Evolutionary conservation across 2,888 invertebrate genomes (phyloP).

Genomic region (Euproctis similis): DNA sequence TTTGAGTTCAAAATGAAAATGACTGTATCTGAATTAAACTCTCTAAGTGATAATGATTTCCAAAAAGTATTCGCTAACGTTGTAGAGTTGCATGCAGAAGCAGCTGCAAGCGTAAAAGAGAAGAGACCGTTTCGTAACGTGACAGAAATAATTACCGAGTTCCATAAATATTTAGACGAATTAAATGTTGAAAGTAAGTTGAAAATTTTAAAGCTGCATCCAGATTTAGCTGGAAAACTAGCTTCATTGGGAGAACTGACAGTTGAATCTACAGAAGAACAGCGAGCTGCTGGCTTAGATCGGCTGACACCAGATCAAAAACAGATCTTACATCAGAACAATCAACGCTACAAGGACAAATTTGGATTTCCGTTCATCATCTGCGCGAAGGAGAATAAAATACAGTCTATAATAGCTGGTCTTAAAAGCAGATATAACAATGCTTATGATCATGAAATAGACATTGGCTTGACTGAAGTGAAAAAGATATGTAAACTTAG

Average conservation of each 20-base stretch:
- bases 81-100: constrained; percentile 76
- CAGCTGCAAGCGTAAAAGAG: constrained; percentile 61
- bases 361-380: constrained; percentile 83
- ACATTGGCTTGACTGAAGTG: constrained; percentile 77
- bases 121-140: constrained; percentile 70
- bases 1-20: constrained; percentile 10
- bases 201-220: constrained; percentile 75
- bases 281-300: constrained; percentile 72
- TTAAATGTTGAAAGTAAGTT: constrained; percentile 68
- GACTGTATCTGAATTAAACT: constrained; percentile 61
- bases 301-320: constrained; percentile 71
- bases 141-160: constrained; percentile 64
- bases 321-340: constrained; percentile 55
- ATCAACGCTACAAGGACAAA: constrained; percentile 74
- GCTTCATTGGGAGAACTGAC: constrained; percentile 74
- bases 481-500: constrained; percentile 80
- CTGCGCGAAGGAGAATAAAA: constrained; percentile 79
- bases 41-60: constrained; percentile 67
- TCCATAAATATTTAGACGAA: constrained; percentile 72
- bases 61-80: constrained; percentile 77
- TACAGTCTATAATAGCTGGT: constrained; percentile 74
- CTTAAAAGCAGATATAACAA: constrained; percentile 73
- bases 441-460: constrained; percentile 68
- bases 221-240: constrained; percentile 78
- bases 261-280: constrained; percentile 75